Evolutionary conservation across 2,888 invertebrate species (phyloP).

Genomic region (Patella ulyssiponensis): DNA sequence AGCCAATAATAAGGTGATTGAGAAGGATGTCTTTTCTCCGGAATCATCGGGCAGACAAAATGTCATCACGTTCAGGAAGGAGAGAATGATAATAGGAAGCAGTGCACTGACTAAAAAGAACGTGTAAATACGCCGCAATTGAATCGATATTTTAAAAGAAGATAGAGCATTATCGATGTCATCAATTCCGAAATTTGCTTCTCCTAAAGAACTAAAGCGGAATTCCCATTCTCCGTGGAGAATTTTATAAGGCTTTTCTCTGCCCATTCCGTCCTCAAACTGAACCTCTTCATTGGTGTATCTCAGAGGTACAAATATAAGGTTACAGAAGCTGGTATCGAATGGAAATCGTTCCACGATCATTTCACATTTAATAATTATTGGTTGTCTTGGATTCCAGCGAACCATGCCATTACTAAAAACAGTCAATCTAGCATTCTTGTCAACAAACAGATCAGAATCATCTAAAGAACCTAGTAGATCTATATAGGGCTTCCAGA

Average conservation of each 20-base stretch:
- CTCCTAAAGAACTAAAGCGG: too few species aligned
- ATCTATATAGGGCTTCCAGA: too few species aligned
- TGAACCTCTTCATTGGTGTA: not conserved
- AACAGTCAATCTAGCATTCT: not conserved
- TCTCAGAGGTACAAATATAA: not conserved
- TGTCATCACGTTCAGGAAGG: not conserved
- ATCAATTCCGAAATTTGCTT: too few species aligned
- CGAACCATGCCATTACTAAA: not conserved
- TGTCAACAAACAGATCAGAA: not conserved
- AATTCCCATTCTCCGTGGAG: not conserved
- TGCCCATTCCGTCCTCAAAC: not conserved
- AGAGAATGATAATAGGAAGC: not conserved
- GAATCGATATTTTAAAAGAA: too few species aligned
- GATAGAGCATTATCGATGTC: too few species aligned
- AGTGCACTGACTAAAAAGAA: not conserved
- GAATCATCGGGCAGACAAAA: slow-evolving; percentile 1
- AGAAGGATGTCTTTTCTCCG: not conserved
- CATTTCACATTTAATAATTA: not conserved
- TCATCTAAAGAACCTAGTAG: too few species aligned
- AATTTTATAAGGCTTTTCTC: not conserved
- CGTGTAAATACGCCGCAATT: too few species aligned
- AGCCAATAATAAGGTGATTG: not conserved
- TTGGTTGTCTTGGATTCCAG: not conserved
- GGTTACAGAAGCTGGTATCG: not conserved
- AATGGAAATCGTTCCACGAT: not conserved